A percentile compares a stretch with the other conserved stretches of the same genome.
phyloP scores from a whole-genome alignment of 2,113 vertebrate genomes.

The Rhipidura dahli region DNA sequence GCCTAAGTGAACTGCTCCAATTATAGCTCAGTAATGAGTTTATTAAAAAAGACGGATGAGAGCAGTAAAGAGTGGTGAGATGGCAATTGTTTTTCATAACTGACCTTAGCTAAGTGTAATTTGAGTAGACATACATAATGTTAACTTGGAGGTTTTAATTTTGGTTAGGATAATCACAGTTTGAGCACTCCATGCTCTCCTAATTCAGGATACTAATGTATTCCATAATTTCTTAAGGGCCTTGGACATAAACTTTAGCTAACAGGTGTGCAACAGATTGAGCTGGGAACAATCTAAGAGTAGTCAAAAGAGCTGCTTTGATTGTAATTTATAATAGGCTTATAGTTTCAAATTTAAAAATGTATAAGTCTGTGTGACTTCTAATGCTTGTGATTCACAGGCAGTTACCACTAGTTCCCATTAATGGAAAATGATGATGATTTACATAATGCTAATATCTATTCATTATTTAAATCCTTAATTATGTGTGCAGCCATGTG shows the following conservation, averaged over 20 bases:
- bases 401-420: neutral
- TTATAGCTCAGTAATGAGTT: slow-evolving; percentile 37
- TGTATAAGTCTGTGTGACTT: neutral
- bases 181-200: neutral
- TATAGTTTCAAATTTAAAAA: slow-evolving; percentile 16
- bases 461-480: slow-evolving; percentile 58
- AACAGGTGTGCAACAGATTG: slow-evolving; percentile 34
- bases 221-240: neutral
- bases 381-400: slow-evolving; percentile 29
- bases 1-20: neutral
- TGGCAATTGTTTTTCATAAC: slow-evolving; percentile 45
- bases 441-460: slow-evolving; percentile 54
- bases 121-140: slow-evolving; percentile 11
- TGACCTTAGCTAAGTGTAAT: slow-evolving; percentile 19
- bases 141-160: slow-evolving; percentile 33
- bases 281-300: neutral
- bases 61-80: neutral
- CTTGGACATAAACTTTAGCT: neutral
- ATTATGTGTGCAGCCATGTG: slow-evolving; percentile 36
- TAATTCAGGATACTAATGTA: slow-evolving; percentile 8
- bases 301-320: slow-evolving; percentile 9
- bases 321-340: slow-evolving; percentile 11
- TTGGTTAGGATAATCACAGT: neutral
- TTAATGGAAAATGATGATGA: slow-evolving; percentile 38
- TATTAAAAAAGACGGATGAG: slow-evolving; percentile 35